Percentiles rank a stretch among this genome's conserved stretches.
Evolutionary conservation across 1,140 invertebrate genomes (phyloP).

Genomic region (Saccostrea glomerata): DNA sequence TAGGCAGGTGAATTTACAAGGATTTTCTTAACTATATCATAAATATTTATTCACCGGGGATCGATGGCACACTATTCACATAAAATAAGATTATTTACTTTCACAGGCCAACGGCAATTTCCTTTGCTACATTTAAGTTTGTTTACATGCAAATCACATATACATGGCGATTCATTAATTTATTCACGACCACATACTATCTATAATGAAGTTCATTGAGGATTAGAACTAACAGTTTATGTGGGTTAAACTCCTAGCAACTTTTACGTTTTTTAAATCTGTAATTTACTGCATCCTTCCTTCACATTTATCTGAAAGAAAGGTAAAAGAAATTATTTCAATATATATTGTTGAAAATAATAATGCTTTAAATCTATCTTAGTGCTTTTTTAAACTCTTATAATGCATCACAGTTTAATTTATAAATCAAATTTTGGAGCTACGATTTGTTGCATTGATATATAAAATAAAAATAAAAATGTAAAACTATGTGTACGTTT

Average conservation of each 20-base stretch:
- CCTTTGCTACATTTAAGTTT: slow-evolving; percentile 27
- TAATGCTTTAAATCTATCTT: not conserved
- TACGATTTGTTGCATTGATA: not conserved
- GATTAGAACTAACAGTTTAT: not conserved
- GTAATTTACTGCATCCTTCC: not conserved
- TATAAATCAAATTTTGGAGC: not conserved
- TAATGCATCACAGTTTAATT: not conserved
- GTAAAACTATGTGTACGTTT: not conserved
- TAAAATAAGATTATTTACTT: slow-evolving; percentile 39
- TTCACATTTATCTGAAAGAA: not conserved
- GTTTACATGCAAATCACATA: slow-evolving; percentile 36
- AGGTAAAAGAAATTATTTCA: not conserved
- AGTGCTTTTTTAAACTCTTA: not conserved
- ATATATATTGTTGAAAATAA: not conserved
- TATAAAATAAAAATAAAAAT: not conserved
- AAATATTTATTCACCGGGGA: slow-evolving; percentile 28
- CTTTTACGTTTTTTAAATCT: not conserved
- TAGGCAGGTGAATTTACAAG: slow-evolving; percentile 27
- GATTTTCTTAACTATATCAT: slow-evolving; percentile 32
- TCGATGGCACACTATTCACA: slow-evolving; percentile 28
- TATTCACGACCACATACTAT: slow-evolving; percentile 21
- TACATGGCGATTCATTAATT: slow-evolving; percentile 32
- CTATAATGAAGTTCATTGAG: not conserved
- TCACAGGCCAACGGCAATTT: slow-evolving; percentile 29
- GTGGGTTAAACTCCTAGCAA: not conserved